phyloP scores from a whole-genome alignment of 2,797 vertebrate species.

The Tympanoctomys barrerae region DNA sequence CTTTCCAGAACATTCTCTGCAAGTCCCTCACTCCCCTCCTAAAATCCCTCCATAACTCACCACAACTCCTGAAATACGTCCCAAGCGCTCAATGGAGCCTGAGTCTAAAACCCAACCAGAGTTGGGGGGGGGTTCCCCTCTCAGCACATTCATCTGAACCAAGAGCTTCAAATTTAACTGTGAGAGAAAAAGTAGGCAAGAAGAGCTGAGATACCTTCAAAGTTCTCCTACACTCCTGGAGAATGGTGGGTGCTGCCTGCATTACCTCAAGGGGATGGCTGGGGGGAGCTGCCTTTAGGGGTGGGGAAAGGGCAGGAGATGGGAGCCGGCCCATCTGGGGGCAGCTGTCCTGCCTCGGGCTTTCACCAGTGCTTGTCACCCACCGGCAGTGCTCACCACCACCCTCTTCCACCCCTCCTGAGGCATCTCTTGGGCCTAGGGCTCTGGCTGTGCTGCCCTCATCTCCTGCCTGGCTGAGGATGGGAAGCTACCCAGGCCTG shows the following conservation, averaged over 20 bases:
- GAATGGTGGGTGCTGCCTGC: not conserved
- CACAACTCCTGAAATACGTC: not conserved
- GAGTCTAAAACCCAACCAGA: not conserved
- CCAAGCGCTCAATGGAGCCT: not conserved
- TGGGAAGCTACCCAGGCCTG: not conserved
- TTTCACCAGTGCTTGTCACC: not conserved
- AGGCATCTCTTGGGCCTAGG: not conserved
- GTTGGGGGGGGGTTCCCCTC: no score
- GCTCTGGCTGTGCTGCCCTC: not conserved
- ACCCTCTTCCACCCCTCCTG: no score
- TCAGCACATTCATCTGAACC: not conserved
- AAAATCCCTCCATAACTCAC: not conserved
- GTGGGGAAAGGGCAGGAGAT: not conserved
- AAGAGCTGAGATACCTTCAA: not conserved
- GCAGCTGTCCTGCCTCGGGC: not conserved
- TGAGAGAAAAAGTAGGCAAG: accelerated
- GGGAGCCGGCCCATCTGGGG: not conserved
- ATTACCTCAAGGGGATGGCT: not conserved
- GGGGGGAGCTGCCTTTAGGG: not conserved
- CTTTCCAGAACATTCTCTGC: not conserved
- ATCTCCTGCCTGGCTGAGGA: not conserved
- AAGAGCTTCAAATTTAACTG: not conserved
- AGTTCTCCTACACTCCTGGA: not conserved
- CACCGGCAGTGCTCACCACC: not conserved
- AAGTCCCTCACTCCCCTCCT: not conserved